Evolutionary conservation across 1,140 invertebrate species (phyloP).

Genomic region (Meloidogyne hapla): DNA sequence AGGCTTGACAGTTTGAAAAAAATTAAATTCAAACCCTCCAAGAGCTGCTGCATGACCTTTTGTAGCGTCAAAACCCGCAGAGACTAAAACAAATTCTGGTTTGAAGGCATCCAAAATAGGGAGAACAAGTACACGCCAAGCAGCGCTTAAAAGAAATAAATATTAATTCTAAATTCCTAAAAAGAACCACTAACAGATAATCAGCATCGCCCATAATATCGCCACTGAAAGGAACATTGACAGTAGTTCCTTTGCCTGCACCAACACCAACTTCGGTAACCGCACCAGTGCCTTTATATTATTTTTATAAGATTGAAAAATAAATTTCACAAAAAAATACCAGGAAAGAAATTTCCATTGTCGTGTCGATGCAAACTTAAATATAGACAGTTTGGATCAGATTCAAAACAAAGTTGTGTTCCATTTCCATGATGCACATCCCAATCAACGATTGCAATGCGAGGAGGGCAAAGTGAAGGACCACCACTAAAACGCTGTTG

Average conservation of each 20-base stretch:
- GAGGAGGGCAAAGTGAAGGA: constrained; percentile 69
- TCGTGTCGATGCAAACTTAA: constrained; percentile 82
- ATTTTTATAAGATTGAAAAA: constrained; percentile 19
- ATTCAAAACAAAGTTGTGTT: constrained; percentile 96
- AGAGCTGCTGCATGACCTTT: constrained; percentile 87
- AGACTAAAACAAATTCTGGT: constrained; percentile 91
- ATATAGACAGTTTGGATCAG: constrained; percentile 78
- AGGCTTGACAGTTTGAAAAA: no score
- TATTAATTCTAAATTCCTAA: neutral
- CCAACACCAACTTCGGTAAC: constrained; percentile 76
- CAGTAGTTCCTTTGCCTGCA: constrained; percentile 88
- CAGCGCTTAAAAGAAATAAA: constrained; percentile 74
- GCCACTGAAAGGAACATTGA: constrained; percentile 94
- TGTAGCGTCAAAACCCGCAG: constrained; percentile 95
- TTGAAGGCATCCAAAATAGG: constrained; percentile 87
- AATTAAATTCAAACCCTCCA: constrained; percentile 83
- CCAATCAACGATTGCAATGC: constrained; percentile 96
- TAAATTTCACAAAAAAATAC: constrained; percentile 66
- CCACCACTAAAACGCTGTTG: constrained; percentile 76
- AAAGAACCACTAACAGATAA: constrained; percentile 22
- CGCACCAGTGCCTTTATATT: constrained; percentile 49
- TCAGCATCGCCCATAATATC: constrained; percentile 86
- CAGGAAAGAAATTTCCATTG: constrained; percentile 98
- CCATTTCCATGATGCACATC: constrained; percentile 99
- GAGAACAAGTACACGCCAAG: constrained; percentile 87